These are phyloP conservation scores for Crossocerus cetratus DNA, from an alignment of 2,888 invertebrate species.

Conservation along the genomic window DNA sequence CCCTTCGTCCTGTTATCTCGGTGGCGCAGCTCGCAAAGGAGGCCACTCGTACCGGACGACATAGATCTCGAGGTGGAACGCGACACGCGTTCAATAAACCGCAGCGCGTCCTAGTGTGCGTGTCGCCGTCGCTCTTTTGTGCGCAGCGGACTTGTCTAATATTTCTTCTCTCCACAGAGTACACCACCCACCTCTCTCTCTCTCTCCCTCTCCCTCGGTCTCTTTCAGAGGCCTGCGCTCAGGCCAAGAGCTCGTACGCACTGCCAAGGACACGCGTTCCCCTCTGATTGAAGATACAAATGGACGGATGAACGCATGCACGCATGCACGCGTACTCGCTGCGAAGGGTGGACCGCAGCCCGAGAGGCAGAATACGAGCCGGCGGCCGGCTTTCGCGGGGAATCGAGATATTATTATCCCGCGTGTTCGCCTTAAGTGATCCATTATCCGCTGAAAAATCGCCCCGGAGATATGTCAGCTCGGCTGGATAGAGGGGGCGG, in stretches of 20 bases:
- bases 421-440: no score
- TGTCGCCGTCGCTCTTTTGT: slow-evolving; percentile 15
- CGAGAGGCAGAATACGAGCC: background rate
- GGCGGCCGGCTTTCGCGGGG: no score
- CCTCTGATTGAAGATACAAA: background rate
- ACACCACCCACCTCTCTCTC: background rate
- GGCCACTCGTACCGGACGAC: slow-evolving; percentile 3
- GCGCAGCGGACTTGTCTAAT: background rate
- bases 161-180: slow-evolving; percentile 2
- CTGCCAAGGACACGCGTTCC: background rate
- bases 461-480: no score
- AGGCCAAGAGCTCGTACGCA: background rate
- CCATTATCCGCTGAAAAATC: no score
- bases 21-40: slow-evolving; percentile 6
- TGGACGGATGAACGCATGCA: background rate
- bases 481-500: no score
- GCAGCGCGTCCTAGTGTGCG: background rate
- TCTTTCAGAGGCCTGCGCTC: no score
- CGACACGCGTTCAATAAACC: slow-evolving; percentile 21
- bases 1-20: slow-evolving; percentile 1
- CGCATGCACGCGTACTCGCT: background rate
- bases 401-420: no score
- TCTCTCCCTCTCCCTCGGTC: background rate
- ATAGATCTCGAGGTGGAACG: slow-evolving; percentile 14
- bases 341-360: no score